Percentiles rank a stretch among this genome's conserved stretches.
phyloP scores from a whole-genome alignment of 2,113 vertebrate species.

The Phalacrocorax brasilianus region DNA sequence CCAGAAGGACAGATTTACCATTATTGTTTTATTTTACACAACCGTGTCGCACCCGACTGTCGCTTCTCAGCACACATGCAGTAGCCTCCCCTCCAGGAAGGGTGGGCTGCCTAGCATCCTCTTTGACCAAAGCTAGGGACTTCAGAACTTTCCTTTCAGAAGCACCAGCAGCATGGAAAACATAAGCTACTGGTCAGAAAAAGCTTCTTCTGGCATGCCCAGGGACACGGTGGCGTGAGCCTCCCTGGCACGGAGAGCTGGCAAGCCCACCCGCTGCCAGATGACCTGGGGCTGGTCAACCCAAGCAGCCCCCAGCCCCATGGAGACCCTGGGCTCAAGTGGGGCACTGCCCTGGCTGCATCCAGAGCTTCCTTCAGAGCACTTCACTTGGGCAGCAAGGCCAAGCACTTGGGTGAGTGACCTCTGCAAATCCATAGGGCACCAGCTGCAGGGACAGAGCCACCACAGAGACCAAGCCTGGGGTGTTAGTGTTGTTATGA shows the following conservation, averaged over 20 bases:
- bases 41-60: not conserved
- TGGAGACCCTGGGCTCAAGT: not conserved
- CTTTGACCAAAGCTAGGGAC: not conserved
- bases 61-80: accelerated
- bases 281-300: not conserved
- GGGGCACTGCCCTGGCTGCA: not conserved
- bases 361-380: not conserved
- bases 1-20: not conserved
- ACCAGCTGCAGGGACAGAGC: not conserved
- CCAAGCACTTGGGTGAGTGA: not conserved
- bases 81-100: not conserved
- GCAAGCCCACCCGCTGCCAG: not conserved
- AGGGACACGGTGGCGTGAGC: accelerated
- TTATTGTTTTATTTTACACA: accelerated
- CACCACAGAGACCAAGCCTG: not conserved
- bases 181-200: not conserved
- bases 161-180: accelerated
- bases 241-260: not conserved
- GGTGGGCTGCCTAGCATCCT: not conserved
- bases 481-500: not conserved
- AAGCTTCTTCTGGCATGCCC: not conserved
- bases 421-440: not conserved
- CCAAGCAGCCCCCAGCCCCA: not conserved
- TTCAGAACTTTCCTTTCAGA: not conserved
- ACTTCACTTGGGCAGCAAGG: not conserved